These are phyloP conservation scores for Synergus laeviventris DNA, from an alignment of 2,888 invertebrate genomes.

Conservation along the genomic window DNA sequence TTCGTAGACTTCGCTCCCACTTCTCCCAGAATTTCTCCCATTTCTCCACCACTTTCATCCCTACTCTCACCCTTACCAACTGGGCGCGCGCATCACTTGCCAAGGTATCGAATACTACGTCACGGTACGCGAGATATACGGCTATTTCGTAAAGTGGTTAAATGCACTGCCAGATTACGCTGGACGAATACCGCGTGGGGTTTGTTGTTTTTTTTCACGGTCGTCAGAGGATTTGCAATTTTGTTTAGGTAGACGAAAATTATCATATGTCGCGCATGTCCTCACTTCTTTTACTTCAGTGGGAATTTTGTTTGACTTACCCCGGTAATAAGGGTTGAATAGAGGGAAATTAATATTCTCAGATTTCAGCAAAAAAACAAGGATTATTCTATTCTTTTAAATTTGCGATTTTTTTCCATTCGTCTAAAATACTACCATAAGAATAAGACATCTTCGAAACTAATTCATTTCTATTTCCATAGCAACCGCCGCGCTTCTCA, in stretches of 20 bases:
- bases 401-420: too few species aligned
- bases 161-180: constrained; percentile 74
- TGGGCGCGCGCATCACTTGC: constrained; percentile 59
- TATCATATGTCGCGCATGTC: not conserved
- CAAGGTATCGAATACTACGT: constrained; percentile 74
- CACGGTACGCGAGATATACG: constrained; percentile 68
- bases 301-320: too few species aligned
- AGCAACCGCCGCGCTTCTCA: too few species aligned
- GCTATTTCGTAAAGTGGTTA: constrained; percentile 73
- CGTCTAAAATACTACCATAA: too few species aligned
- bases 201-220: constrained; percentile 6
- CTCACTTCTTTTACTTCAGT: constrained; percentile 11
- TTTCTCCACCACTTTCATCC: constrained; percentile 49
- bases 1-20: constrained; percentile 48
- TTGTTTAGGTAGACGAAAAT: not conserved
- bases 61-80: constrained; percentile 53
- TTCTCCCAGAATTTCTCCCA: constrained; percentile 20
- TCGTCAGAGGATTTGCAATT: not conserved
- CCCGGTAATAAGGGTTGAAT: too few species aligned
- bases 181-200: constrained; percentile 54
- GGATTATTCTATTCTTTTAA: too few species aligned
- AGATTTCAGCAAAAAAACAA: too few species aligned
- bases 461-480: too few species aligned
- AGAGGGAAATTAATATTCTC: too few species aligned
- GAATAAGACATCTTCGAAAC: too few species aligned